Percentiles rank a stretch among this genome's conserved stretches.
phyloP scores from a whole-genome alignment of 2,888 invertebrate species.

The Amblyteles armatorius region DNA sequence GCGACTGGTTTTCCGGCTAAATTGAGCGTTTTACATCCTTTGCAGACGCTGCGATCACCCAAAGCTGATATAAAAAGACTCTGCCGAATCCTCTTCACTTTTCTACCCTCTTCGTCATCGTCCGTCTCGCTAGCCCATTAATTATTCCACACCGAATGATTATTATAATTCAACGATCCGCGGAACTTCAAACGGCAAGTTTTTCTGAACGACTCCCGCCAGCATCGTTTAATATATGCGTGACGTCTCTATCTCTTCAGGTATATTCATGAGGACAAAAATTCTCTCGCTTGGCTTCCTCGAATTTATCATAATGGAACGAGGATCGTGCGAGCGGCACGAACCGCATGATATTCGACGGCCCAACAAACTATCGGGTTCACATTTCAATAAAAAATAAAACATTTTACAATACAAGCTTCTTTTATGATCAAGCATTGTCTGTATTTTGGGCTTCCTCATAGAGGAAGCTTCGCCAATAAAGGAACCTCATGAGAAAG shows the following conservation, averaged over 20 bases:
- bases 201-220: not conserved
- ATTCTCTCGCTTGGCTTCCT: not conserved
- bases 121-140: conserved; percentile 26
- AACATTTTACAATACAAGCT: too few species aligned
- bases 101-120: conserved; percentile 28
- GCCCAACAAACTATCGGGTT: too few species aligned
- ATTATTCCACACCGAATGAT: conserved; percentile 62
- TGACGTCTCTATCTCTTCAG: not conserved
- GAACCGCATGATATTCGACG: too few species aligned
- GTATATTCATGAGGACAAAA: not conserved
- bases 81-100: not conserved
- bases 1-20: conserved; percentile 45
- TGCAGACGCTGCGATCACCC: conserved; percentile 6
- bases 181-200: not conserved
- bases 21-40: conserved; percentile 47
- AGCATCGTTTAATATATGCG: not conserved
- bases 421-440: too few species aligned
- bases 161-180: conserved; percentile 29
- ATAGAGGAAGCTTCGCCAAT: too few species aligned
- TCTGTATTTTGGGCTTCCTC: too few species aligned
- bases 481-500: too few species aligned
- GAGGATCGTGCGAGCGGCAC: too few species aligned
- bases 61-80: not conserved
- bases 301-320: too few species aligned
- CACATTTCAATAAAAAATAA: too few species aligned